Conservation (phyloP, 2,113 vertebrate species). For the Catharus bicknelli region DNA sequence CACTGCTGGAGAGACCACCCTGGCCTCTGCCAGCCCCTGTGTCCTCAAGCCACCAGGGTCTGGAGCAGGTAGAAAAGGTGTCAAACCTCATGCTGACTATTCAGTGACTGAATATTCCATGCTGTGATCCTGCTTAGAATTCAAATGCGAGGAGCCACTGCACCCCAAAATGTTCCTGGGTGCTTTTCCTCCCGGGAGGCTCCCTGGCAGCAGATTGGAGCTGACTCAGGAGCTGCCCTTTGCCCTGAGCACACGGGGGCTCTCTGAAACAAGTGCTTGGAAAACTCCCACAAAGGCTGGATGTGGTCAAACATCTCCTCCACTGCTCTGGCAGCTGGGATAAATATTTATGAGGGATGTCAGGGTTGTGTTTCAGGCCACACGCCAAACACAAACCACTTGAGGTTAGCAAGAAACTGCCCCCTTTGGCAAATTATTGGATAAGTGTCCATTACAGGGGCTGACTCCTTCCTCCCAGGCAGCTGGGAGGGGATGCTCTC, state of each 20-base stretch:
- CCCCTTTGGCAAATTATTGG: constrained; percentile 63
- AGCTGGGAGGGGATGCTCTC: constrained; percentile 47
- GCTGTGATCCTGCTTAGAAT: fast-evolving
- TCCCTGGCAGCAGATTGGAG: not conserved
- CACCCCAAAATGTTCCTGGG: fast-evolving
- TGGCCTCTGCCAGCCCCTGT: fast-evolving
- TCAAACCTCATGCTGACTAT: not conserved
- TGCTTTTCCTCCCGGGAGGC: fast-evolving
- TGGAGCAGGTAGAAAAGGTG: fast-evolving
- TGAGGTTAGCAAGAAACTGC: constrained; percentile 60
- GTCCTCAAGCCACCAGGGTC: fast-evolving
- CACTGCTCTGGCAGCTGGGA: not conserved
- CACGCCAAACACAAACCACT: constrained; percentile 33
- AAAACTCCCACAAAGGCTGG: constrained; percentile 23
- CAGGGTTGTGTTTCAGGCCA: constrained; percentile 53
- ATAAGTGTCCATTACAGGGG: constrained; percentile 67
- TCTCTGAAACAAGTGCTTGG: not conserved
- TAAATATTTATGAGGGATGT: constrained; percentile 65
- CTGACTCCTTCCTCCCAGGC: constrained; percentile 48
- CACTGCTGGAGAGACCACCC: fast-evolving
- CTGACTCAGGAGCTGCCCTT: constrained; percentile 6
- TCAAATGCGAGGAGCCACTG: not conserved
- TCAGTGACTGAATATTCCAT: not conserved
- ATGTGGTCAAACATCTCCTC: not conserved
- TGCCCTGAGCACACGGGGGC: not conserved